Base-by-base conservation (phyloP, 2,888 invertebrate species). In the Conistra vaccinii region DNA sequence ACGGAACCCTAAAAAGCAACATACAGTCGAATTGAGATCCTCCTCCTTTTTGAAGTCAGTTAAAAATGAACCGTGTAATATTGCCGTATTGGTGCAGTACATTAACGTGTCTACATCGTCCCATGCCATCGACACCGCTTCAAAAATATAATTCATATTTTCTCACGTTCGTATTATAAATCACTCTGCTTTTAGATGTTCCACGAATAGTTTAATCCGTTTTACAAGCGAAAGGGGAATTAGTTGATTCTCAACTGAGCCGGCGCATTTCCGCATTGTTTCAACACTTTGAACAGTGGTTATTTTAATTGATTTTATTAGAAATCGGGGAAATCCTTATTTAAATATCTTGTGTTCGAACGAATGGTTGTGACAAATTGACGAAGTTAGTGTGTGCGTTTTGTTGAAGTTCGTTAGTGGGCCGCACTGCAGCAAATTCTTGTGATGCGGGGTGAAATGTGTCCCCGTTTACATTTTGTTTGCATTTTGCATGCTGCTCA, bases 181-280 rank as follows among this genome's bases (percentile, higher is more conserved):
- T 94, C 93, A 93, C 84, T 75, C 87, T 92, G 90, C 91, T 92
- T 94, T 92, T 93, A 93, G 92, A 91, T 76, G 91, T 94, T 95
- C 95, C 91, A 92, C 89, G 93, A 95, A 95, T 94, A 95, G 93
- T 92, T 91, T 89, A 90, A 92, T 94, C 91, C 90, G 90, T 90
- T 91, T 92, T 92, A 93, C 92, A 91, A 91, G 91, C 91, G 90
- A 91, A 92, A 91, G 89, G 90, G 92, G 92, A 93, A 93, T 94
- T 93, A 92, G 93, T 92, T 84, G 89, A 90, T 91, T 93, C 88
- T 90, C 90, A 90, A 91, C 90, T 87, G 86, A 89, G 83, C 87
- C 83, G 69, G 83, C 90, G 89, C 89, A 87, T 92, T 94, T 94
- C 94, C 94, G 93, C 91, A 89, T 94, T 91, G 87, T 89, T 82